Base-by-base conservation (phyloP, 2,113 vertebrate genomes). In the Acrocephalus arundinaceus region DNA sequence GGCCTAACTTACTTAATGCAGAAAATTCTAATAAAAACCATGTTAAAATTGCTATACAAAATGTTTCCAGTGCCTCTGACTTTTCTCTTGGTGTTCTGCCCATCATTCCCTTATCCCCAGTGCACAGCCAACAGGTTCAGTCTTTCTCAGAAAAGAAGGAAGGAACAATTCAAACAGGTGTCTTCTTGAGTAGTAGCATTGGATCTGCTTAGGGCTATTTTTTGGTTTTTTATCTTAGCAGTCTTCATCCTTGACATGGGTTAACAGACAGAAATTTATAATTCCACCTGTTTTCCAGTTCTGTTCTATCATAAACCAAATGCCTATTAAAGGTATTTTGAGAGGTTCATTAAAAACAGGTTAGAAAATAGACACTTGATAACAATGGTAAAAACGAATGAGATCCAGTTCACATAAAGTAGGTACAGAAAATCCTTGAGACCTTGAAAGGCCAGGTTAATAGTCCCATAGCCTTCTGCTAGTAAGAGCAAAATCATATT, bases 401-500 rank as follows among this genome's bases (percentile, higher is more conserved):
- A 87, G 46, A 87, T 57, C 13, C 15, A 79, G 15, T 17, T 87
- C 49, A 83, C 23, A 31, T 2, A 79, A 87, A 87, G 18, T 23
- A 58, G 67, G 6, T 41, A 87, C 71, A 54, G 66, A 82, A 85
- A 85, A 82, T 48, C 18, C 28, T 48, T 54, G 31, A 76, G 45
- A 45, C 23, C 3, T 67, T 63, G 8, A 39, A 72, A 45, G 51
- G 9, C 20, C 30, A 59, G 43, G 7, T 82, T 82, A 68, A 72
- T 45, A 85, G 27, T 57, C 6, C 11, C 39, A n/a, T 30, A 61
- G 25, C 28, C 25, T 91, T 63, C 52, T 65, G 30, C n/a, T 74
- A 57, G 28, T 88, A 70, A 90, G 25, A n/a, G 9, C 13, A 93
- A 95, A 89, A 91, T 87, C 24, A 19, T 78, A 82, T 91, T 94